Evolutionary conservation across 1,140 invertebrate genomes (phyloP).

Genomic region (Euura saliciscinereae): DNA sequence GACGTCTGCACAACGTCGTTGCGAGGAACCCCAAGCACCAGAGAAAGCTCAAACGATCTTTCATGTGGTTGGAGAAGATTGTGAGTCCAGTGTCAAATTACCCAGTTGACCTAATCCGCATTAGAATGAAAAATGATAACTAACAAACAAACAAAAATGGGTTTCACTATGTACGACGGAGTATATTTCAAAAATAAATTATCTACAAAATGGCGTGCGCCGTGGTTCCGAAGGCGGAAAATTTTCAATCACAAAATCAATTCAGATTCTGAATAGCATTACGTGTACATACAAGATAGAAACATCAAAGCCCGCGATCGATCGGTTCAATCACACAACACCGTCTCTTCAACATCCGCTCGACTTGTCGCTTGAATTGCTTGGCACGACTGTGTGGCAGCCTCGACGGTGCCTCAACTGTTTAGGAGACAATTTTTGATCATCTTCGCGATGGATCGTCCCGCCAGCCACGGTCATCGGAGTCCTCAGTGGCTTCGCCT

Average conservation of each 20-base stretch:
- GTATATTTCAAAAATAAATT: constrained; percentile 3
- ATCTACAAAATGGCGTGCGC: not conserved
- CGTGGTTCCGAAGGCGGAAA: not conserved
- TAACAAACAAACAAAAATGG: not conserved
- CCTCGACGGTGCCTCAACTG: constrained; percentile 33
- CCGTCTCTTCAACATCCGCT: constrained; percentile 30
- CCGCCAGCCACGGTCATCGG: constrained; percentile 24
- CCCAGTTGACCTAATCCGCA: no score
- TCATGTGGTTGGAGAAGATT: not conserved
- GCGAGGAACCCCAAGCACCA: not conserved
- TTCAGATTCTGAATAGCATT: no score
- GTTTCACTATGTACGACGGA: not conserved
- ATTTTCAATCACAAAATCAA: not conserved
- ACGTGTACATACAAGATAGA: no score
- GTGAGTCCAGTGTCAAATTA: no score
- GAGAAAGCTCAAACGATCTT: not conserved
- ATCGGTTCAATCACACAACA: no score
- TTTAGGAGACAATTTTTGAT: constrained; percentile 20
- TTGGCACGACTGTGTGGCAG: constrained; percentile 41
- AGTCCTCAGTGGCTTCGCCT: constrained; percentile 31
- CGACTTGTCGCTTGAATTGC: constrained; percentile 40
- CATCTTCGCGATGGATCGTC: constrained; percentile 18
- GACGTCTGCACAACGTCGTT: not conserved
- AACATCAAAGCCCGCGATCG: no score
- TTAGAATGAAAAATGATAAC: not conserved